Percentiles rank a stretch among this genome's conserved stretches.
These are phyloP conservation scores for Lagorchestes hirsutus DNA, from an alignment of 2,797 vertebrate species.

Conservation along the genomic window DNA sequence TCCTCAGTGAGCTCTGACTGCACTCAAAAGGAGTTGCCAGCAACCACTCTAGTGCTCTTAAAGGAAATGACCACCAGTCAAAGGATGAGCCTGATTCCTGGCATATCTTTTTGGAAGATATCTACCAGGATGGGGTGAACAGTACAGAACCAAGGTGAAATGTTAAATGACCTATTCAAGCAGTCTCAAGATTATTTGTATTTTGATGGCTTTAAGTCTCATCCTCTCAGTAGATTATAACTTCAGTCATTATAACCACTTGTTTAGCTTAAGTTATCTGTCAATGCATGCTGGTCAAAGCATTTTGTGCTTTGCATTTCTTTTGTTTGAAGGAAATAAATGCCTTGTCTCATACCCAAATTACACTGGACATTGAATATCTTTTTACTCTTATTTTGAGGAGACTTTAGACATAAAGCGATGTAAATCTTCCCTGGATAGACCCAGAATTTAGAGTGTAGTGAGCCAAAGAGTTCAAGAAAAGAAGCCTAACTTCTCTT, in stretches of 20 bases:
- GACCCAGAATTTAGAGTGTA: not conserved
- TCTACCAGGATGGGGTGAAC: not conserved
- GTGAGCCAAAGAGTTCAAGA: not conserved
- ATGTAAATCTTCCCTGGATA: not conserved
- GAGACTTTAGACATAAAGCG: not conserved
- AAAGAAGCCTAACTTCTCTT: not conserved
- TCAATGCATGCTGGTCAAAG: not conserved
- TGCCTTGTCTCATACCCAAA: not conserved
- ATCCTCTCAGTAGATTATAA: not conserved
- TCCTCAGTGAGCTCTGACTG: not conserved
- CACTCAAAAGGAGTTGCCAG: not conserved
- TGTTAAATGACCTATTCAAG: not conserved
- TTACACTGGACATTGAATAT: not conserved
- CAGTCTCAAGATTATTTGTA: not conserved
- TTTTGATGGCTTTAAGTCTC: not conserved
- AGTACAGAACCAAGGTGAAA: not conserved
- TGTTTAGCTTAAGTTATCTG: not conserved
- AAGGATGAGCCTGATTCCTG: not conserved
- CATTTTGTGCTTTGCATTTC: not conserved
- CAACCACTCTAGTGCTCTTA: not conserved
- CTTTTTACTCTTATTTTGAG: not conserved
- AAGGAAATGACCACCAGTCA: not conserved
- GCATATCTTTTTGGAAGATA: not conserved
- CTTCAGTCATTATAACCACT: not conserved
- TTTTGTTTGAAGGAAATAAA: not conserved